Conservation (phyloP, 2,797 vertebrate genomes). For the Limosa lapponica region DNA sequence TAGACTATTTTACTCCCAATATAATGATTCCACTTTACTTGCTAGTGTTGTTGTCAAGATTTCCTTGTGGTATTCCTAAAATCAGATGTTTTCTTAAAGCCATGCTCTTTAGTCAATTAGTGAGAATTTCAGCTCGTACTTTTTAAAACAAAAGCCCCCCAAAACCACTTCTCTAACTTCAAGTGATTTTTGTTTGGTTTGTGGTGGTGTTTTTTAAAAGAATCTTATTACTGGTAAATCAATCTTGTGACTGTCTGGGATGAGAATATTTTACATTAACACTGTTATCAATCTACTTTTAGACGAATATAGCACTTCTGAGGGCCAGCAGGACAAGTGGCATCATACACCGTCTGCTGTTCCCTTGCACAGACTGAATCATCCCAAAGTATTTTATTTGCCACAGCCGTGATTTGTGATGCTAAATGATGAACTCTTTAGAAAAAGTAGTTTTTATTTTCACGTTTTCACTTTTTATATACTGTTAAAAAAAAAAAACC, state of each 20-base stretch:
- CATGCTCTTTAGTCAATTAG: background rate
- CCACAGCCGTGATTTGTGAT: background rate
- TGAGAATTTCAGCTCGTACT: background rate
- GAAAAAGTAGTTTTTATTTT: background rate
- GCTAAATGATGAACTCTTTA: background rate
- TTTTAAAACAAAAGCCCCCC: background rate
- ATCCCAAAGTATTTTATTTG: background rate
- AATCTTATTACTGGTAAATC: background rate
- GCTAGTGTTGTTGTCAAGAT: background rate
- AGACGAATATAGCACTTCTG: background rate
- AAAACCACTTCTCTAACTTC: background rate
- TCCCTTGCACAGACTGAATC: background rate
- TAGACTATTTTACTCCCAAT: background rate
- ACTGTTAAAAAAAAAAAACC: background rate
- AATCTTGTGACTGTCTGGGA: background rate
- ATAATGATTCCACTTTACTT: background rate
- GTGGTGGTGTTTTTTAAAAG: background rate
- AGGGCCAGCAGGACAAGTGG: background rate
- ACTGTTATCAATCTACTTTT: background rate
- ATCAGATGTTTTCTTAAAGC: constrained; percentile 17
- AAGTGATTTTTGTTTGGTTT: background rate
- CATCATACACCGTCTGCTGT: background rate
- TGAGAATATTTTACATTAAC: background rate
- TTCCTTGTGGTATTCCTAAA: background rate
- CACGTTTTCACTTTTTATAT: background rate